These are phyloP conservation scores for Uloborus diversus DNA, from an alignment of 1,140 invertebrate species.

Conservation along the genomic window DNA sequence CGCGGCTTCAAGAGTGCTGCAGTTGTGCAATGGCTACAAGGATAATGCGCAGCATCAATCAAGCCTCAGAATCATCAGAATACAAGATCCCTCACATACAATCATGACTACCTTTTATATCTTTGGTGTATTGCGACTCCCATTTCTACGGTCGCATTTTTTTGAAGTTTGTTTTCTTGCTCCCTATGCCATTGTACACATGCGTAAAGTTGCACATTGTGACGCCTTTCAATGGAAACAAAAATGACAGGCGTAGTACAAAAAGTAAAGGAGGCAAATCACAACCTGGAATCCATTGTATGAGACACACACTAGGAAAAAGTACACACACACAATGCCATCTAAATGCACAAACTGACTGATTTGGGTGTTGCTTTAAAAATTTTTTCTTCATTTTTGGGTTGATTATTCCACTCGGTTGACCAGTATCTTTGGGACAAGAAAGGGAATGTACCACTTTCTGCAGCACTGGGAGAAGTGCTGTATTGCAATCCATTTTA, in stretches of 20 bases:
- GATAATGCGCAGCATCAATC: not conserved
- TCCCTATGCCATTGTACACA: not conserved
- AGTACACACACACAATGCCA: slow-evolving; percentile 29
- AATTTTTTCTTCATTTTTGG: not conserved
- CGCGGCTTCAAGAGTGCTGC: not conserved
- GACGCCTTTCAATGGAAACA: slow-evolving; percentile 7
- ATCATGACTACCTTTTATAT: not conserved
- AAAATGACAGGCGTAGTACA: slow-evolving; percentile 8
- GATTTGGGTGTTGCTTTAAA: slow-evolving; percentile 13
- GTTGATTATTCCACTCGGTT: slow-evolving; percentile 26
- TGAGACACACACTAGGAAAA: slow-evolving; percentile 35
- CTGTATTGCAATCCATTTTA: slow-evolving; percentile 41
- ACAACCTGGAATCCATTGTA: slow-evolving; percentile 31
- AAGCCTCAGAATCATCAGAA: not conserved
- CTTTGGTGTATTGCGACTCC: slow-evolving; percentile 13
- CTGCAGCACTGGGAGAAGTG: slow-evolving; percentile 41
- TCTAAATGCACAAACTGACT: slow-evolving; percentile 54
- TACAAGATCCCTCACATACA: no score
- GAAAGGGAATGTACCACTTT: slow-evolving; percentile 55
- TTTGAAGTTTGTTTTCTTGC: not conserved
- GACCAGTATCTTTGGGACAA: slow-evolving; percentile 32
- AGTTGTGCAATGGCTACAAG: slow-evolving; percentile 1
- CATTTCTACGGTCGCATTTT: not conserved
- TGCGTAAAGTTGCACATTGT: not conserved
- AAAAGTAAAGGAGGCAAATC: slow-evolving; percentile 4